Conservation (phyloP, 2,888 invertebrate species). For the Drosophila anomalata region DNA sequence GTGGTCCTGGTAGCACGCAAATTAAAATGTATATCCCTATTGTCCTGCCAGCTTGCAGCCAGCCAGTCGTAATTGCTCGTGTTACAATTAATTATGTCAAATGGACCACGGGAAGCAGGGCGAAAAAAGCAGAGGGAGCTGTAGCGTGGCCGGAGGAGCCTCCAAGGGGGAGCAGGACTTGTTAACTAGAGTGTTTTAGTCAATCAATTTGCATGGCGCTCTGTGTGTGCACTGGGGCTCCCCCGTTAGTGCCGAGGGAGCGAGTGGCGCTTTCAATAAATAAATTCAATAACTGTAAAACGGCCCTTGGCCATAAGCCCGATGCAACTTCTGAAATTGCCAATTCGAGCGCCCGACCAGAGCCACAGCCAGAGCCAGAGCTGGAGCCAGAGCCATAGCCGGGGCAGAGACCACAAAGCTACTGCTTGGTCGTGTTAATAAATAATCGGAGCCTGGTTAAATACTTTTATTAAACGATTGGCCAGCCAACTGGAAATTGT, state of each 20-base stretch:
- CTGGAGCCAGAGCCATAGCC: background rate
- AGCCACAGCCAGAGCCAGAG: background rate
- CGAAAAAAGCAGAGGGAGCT: conserved; percentile 2
- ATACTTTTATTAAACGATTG: conserved; percentile 3
- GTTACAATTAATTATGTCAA: conserved; percentile 77
- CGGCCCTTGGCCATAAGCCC: conserved; percentile 51
- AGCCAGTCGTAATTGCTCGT: conserved; percentile 70
- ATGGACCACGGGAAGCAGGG: conserved; percentile 43
- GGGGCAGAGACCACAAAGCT: conserved; percentile 5
- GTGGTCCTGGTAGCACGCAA: too few relatives aligned
- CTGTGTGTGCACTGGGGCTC: conserved; percentile 60
- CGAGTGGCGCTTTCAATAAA: conserved; percentile 60
- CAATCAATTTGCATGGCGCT: conserved; percentile 70
- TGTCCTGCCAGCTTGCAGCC: conserved; percentile 51
- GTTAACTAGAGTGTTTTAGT: conserved; percentile 50
- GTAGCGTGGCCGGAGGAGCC: background rate
- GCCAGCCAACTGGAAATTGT: background rate
- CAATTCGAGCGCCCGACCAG: conserved; percentile 6
- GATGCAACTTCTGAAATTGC: conserved; percentile 18
- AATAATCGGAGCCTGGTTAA: conserved; percentile 17
- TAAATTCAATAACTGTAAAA: conserved; percentile 64
- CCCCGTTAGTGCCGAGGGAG: conserved; percentile 14
- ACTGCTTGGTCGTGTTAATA: conserved; percentile 8
- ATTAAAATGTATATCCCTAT: conserved; percentile 70
- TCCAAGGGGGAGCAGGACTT: background rate